These are phyloP conservation scores for Prunella strophiata DNA, from an alignment of 2,797 vertebrate species.

Conservation along the genomic window DNA sequence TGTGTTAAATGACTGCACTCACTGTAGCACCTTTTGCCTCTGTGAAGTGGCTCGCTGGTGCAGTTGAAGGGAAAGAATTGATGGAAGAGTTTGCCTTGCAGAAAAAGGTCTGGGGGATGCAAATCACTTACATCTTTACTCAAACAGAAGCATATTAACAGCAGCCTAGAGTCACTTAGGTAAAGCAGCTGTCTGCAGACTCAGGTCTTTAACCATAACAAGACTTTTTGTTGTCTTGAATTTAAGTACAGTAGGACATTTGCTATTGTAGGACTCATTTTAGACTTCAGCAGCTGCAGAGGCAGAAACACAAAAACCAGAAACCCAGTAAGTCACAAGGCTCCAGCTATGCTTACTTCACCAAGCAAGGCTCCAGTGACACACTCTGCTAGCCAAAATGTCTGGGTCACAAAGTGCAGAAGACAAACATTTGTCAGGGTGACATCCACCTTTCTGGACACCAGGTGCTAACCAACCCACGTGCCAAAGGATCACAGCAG, in stretches of 20 bases:
- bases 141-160: neutral
- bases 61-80: accelerated
- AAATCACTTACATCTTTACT: neutral
- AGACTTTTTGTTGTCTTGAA: neutral
- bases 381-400: accelerated
- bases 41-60: accelerated
- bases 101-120: neutral
- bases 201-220: neutral
- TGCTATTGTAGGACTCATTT: neutral
- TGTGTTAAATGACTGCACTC: neutral
- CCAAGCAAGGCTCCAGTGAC: neutral
- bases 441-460: neutral
- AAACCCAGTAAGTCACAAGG: neutral
- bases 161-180: neutral
- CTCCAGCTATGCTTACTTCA: neutral
- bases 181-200: neutral
- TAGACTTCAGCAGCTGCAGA: neutral
- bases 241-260: neutral
- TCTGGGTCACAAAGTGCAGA: neutral
- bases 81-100: neutral
- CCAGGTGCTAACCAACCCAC: accelerated
- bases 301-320: neutral
- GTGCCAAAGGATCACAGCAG: accelerated
- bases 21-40: neutral
- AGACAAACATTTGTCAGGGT: neutral